Conservation (phyloP, 1,140 invertebrate genomes). For the Drosophila pachea region DNA sequence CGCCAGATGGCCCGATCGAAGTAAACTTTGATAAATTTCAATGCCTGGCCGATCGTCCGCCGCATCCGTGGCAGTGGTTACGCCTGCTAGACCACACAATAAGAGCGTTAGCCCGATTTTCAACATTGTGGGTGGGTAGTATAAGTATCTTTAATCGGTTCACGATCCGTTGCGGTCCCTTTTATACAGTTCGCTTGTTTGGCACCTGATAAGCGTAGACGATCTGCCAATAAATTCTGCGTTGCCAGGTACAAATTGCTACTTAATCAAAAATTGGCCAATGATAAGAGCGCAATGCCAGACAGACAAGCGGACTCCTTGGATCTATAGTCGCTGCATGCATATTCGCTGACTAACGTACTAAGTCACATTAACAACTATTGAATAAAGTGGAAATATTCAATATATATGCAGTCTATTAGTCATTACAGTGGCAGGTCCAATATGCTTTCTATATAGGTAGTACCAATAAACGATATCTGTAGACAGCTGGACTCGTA, state of each 20-base stretch:
- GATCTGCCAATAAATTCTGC: background rate
- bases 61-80: background rate
- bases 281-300: background rate
- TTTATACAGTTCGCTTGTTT: constrained; percentile 6
- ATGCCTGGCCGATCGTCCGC: background rate
- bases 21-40: constrained; percentile 14
- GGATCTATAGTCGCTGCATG: background rate
- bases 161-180: background rate
- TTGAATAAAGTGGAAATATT: background rate
- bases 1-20: constrained; percentile 41
- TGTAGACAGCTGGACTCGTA: no score
- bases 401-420: background rate
- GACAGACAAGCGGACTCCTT: background rate
- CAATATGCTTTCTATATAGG: background rate
- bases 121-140: background rate
- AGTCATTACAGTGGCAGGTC: background rate
- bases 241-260: background rate
- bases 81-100: background rate
- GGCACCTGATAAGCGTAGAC: background rate
- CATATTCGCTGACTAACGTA: background rate
- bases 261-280: constrained; percentile 5
- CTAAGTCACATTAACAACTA: background rate
- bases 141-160: background rate
- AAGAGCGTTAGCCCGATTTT: background rate
- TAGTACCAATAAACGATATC: no score